Conservation (phyloP, 2,113 vertebrate species). For the Promerops cafer region DNA sequence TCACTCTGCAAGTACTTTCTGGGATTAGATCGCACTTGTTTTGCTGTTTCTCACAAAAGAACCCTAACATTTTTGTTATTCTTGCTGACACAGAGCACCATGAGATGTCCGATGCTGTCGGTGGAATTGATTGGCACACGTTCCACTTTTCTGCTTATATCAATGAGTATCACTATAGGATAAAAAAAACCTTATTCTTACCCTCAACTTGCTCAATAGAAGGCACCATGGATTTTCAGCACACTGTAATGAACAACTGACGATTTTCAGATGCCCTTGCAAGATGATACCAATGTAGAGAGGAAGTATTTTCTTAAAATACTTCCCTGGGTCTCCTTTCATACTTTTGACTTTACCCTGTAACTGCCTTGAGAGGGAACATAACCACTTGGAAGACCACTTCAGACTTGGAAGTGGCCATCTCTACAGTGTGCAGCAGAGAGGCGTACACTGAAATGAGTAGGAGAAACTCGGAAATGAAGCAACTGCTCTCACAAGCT, state of each 20-base stretch:
- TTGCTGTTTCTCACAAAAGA: not conserved
- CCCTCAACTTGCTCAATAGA: not conserved
- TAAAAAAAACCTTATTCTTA: not conserved
- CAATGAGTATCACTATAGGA: not conserved
- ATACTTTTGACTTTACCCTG: not conserved
- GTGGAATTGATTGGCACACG: not conserved
- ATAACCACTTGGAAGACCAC: not conserved
- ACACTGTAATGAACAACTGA: not conserved
- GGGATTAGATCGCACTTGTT: not conserved
- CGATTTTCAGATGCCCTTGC: not conserved
- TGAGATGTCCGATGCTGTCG: not conserved
- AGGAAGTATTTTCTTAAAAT: not conserved
- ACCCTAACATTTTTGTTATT: not conserved
- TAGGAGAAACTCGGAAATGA: not conserved
- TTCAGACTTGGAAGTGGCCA: rapidly evolving
- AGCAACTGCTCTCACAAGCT: not conserved
- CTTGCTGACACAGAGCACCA: not conserved
- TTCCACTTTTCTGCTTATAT: not conserved
- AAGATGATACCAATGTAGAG: not conserved
- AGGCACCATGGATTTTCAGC: not conserved
- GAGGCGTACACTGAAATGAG: not conserved
- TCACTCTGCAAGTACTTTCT: not conserved
- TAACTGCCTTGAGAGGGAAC: not conserved
- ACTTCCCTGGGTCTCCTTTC: not conserved
- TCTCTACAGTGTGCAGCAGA: not conserved